Evolutionary conservation across 2,888 invertebrate species (phyloP), one percentile per base, ranked within the genome.

Genomic region (Oscheius sp.): DNA sequence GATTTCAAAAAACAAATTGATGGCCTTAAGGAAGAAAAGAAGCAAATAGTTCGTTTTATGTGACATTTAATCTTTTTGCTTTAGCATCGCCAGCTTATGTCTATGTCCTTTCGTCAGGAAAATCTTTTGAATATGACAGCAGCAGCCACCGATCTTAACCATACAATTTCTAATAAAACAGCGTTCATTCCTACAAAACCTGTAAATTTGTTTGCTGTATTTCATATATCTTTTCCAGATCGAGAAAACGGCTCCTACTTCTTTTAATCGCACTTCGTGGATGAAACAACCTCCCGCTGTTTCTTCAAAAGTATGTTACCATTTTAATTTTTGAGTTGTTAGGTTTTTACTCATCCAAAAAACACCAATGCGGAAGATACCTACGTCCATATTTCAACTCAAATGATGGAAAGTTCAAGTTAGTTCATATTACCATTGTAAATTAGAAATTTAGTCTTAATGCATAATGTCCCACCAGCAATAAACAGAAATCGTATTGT

Each of bases 321-420:
- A 8, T n/a, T 20, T 17, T 17, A 22, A 2, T 2, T n/a, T 54
- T 9, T 9, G 20, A 28, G 4, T 38, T 20, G 14, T 22, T 9
- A 59, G 44, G 26, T 44, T 14, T 59, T 59, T 41, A 59, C 41
- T 2, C 59, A 59, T 28, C 59, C 59, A 2, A n/a, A 14, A 2
- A 32, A 54, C 20, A 32, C 54, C 26, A 22, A 22, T 41, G 5
- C 30, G 17, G 44, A 59, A 9, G 44, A 59, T 59, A 59, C 59
- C 22, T 59, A 59, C 20, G 44, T 44, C 12, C 59, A 59, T 44
- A 26, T 59, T 14, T 28, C 59, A 14, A 59, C 59, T 6, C 59
- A 59, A 41, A 41, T 59, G 44, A 59, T 59, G 30, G 59, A 59
- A 41, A 26, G 17, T 57, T 57, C 57, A 41, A 24, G 59, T 59